Evolutionary conservation across 2,888 invertebrate genomes (phyloP), one percentile per base, ranked within the genome.

Genomic region (Eutolmus rufibarbis): DNA sequence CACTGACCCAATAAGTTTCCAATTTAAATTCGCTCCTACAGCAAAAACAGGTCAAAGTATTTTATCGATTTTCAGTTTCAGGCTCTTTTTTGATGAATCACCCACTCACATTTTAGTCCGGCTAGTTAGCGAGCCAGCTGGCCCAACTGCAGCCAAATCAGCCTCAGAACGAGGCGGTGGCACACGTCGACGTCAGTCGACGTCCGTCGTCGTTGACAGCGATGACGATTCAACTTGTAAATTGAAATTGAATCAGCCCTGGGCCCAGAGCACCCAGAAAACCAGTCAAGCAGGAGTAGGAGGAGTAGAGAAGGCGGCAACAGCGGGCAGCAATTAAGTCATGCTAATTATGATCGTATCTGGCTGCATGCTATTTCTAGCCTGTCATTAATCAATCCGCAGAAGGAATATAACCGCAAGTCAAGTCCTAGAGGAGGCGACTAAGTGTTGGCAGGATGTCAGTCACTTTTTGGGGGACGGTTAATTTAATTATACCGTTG

Each of bases 261-360:
- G 66, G 66, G 28, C 19, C 23, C 23, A 12, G 66, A 66, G 66
- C 28, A 14, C 23, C 66, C 56, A 56, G 56, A 66, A n/a, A 28
- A 66, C 66, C 28, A 66, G 66, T 28, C 66, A 66, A 66, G 23
- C 66, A 28, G 23, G 28, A 23, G 43, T 46, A 46, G 66, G 66
- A 23, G 23, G 19, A 66, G 66, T 5, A 66, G 66, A 66, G 56
- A 3, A 23, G 66, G 66, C 66, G 66, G 66, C 66, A 28, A 66
- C 66, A 66, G 66, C 23, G 66, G 66, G 66, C 66, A 78, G 78
- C 43, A 23, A 78, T 78, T 43, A 78, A 78, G 78, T 78, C 78
- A 78, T 78, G 78, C 78, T 78, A 78, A 78, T 78, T 78, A 78
- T 78, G 78, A 78, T 78, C 43, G 43, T 78, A 34, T 78, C 78